These are phyloP conservation scores for Gracilinanus agilis DNA, from an alignment of 2,113 vertebrate species.

Conservation along the genomic window DNA sequence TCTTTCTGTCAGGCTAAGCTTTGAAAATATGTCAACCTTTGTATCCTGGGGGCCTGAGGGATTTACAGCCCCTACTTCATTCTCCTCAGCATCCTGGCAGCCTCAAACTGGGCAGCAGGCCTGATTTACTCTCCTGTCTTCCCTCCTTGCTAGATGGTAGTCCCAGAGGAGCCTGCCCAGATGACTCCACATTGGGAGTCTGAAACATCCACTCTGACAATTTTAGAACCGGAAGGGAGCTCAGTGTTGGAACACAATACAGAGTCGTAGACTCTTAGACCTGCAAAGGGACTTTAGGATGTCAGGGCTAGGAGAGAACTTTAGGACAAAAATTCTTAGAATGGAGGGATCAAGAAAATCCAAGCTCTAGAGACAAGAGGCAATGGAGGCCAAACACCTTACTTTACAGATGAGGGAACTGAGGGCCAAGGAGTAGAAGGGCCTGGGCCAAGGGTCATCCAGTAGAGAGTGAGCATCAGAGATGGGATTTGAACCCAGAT, in stretches of 20 bases:
- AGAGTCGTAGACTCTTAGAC: not conserved
- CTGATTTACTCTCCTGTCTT: not conserved
- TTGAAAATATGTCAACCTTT: not conserved
- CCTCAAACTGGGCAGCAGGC: not conserved
- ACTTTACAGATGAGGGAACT: not conserved
- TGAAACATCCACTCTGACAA: not conserved
- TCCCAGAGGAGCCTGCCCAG: not conserved
- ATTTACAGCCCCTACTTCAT: not conserved
- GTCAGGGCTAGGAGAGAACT: not conserved
- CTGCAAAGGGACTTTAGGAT: not conserved
- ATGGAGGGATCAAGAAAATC: not conserved
- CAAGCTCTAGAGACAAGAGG: not conserved
- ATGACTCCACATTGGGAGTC: not conserved
- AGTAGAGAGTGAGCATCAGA: not conserved
- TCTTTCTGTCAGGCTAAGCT: not conserved
- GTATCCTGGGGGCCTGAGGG: not conserved
- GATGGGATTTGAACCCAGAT: not conserved
- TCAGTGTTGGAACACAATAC: not conserved
- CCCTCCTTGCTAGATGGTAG: not conserved
- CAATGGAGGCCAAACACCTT: not conserved
- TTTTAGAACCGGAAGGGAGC: not conserved
- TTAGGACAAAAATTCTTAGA: not conserved
- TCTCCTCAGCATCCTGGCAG: not conserved
- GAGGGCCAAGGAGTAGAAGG: not conserved
- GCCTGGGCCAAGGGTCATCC: too few relatives aligned